phyloP scores from a whole-genome alignment of 2,113 vertebrate species.

The Leptobrachium leishanense region DNA sequence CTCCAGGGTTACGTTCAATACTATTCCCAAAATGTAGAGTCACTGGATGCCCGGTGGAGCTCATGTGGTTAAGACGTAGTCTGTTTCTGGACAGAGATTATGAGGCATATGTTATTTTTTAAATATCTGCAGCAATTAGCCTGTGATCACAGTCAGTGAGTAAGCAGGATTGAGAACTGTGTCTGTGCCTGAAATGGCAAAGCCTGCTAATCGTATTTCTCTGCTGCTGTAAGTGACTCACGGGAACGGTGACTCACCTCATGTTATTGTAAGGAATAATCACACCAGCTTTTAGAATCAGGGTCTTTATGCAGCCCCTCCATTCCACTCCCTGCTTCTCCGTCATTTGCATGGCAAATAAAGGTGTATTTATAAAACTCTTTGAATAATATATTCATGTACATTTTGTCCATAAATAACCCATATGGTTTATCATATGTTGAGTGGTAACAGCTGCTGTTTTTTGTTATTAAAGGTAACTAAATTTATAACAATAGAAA shows the following conservation, averaged over 20 bases:
- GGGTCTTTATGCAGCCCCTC: constrained; percentile 1
- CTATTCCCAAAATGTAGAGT: no score
- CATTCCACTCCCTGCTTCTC: not conserved
- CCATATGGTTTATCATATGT: constrained; percentile 41
- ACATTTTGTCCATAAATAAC: constrained; percentile 8
- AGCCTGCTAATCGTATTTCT: constrained; percentile 30
- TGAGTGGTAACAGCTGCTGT: not conserved
- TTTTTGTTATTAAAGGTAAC: not conserved
- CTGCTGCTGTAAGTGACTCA: constrained; percentile 40
- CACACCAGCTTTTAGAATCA: constrained; percentile 32
- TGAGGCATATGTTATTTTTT: constrained; percentile 56
- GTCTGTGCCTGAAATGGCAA: constrained; percentile 17
- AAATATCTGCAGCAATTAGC: constrained; percentile 14
- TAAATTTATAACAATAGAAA: not conserved
- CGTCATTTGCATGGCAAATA: constrained; percentile 19
- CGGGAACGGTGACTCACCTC: constrained; percentile 35
- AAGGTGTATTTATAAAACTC: not conserved
- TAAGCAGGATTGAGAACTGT: constrained; percentile 10
- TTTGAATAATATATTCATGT: constrained; percentile 15
- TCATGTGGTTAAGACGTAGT: not conserved
- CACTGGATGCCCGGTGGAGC: not conserved
- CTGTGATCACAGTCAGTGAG: not conserved
- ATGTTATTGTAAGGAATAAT: constrained; percentile 47
- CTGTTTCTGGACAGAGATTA: not conserved
- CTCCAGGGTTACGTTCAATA: no score